Evolutionary conservation across 37 sponge, comb jelly and placozoan species (phyloP), one percentile per base, ranked within the genome.

Genomic region (Axinella damicornis): DNA sequence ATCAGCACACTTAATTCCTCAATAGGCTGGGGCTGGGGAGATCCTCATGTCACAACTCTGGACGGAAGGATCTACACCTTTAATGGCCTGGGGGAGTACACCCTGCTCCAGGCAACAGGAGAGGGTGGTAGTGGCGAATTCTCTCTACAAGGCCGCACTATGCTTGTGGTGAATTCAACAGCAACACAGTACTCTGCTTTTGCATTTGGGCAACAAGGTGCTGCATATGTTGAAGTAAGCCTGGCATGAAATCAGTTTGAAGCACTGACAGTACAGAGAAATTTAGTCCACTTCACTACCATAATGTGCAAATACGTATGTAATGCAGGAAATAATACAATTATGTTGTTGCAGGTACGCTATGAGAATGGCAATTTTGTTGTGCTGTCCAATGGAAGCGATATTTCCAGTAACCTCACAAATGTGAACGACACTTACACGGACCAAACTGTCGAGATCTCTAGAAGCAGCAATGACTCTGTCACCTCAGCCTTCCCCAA

Each of bases 31-130:
- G 70, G 52, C 11, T 91, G 59, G 64, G 95, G 95, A 2, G 95
- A 94, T 54, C 95, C 95, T 32, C 95, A 94, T 72, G 35, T 94
- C 17, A 87, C 62, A 14, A 89, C 95, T 17, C 60, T 90, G 54
- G 95, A 94, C 71, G 84, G 75, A 22, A 11, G 39, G 0, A 31
- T 1, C 53, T 94, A 94, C 41, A 94, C 95, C 16, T 94, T 94
- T 82, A 94, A 94, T 84, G 95, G 95, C 2, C 30, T 68, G 40
- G 95, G 95, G 25, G 89, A 83, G 62, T 94, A 87, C 71, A 74
- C 37, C 15, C 53, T 85, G 1, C 38, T 91, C 18, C 24, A 39
- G 33, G 11, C 58, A 2, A 52, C 2, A 33, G 39, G 17, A n/a
- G 56, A 38, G 39, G 19, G 17, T 12, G 36, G 65, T 11, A 61